phyloP scores from a whole-genome alignment of 2,113 vertebrate species.

The Circaetus gallicus region DNA sequence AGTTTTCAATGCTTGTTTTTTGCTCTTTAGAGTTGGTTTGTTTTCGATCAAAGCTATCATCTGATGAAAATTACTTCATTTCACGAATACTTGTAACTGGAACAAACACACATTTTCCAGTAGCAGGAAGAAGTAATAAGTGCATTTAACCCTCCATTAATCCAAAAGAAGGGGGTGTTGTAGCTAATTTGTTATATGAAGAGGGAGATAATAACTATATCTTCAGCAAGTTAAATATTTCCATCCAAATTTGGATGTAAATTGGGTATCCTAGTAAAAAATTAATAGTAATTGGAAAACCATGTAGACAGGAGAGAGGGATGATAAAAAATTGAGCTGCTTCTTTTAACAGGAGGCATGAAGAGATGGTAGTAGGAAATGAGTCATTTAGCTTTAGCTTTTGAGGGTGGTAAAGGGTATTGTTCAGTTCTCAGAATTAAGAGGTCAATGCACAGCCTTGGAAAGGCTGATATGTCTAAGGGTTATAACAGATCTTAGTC shows the following conservation, averaged over 20 bases:
- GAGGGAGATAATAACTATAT: neutral
- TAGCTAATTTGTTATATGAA: neutral
- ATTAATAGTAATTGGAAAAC: neutral
- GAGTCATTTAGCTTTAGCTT: neutral
- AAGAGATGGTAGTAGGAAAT: neutral
- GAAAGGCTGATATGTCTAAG: fast-evolving
- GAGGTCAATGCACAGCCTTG: neutral
- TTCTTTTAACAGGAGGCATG: neutral
- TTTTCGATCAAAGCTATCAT: neutral
- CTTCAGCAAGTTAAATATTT: neutral
- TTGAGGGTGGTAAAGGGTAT: neutral
- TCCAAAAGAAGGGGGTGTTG: neutral
- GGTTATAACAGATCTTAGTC: neutral
- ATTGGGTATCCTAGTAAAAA: neutral
- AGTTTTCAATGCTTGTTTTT: neutral
- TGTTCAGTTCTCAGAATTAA: neutral
- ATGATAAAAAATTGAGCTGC: neutral
- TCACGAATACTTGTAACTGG: neutral
- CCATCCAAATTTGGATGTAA: neutral
- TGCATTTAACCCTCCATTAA: neutral
- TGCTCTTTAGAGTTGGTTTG: neutral
- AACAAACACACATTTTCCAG: neutral
- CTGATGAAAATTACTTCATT: neutral
- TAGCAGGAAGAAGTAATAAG: neutral
- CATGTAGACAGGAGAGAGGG: neutral